phyloP scores from a whole-genome alignment of 2,888 invertebrate species.

The Podabrus alpinus region DNA sequence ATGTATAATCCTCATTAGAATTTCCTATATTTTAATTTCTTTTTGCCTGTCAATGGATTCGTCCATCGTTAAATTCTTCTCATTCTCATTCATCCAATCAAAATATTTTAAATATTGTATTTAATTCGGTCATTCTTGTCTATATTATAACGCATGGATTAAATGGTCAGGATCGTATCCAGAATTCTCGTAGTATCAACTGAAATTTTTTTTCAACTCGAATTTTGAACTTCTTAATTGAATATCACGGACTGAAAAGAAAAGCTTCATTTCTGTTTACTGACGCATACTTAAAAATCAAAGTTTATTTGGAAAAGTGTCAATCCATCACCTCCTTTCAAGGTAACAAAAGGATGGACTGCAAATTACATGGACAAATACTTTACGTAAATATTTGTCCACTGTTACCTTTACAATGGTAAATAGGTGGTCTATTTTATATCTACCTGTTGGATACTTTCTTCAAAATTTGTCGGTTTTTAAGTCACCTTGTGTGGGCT shows the following conservation, averaged over 20 bases:
- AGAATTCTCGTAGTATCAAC: too few relatives aligned
- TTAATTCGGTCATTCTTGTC: too few relatives aligned
- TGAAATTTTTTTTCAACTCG: too few relatives aligned
- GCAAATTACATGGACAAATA: neutral
- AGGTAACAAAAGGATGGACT: neutral
- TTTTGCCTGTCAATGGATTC: neutral
- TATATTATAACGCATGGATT: too few relatives aligned
- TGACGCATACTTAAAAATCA: neutral
- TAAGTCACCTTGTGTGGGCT: neutral
- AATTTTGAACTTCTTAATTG: too few relatives aligned
- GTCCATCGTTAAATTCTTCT: neutral
- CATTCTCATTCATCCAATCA: too few relatives aligned
- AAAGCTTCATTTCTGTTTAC: neutral
- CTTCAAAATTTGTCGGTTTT: neutral
- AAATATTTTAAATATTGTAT: too few relatives aligned
- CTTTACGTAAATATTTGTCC: neutral
- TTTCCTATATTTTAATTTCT: neutral
- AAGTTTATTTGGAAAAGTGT: neutral
- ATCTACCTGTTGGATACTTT: neutral
- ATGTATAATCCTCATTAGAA: neutral
- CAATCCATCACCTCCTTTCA: neutral
- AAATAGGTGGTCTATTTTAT: conserved; percentile 1
- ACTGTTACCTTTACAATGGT: neutral
- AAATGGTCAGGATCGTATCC: too few relatives aligned
- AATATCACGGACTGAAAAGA: too few relatives aligned